These are phyloP conservation scores for Paraplagusia blochii DNA, from an alignment of 2,113 vertebrate genomes.

Conservation along the genomic window DNA sequence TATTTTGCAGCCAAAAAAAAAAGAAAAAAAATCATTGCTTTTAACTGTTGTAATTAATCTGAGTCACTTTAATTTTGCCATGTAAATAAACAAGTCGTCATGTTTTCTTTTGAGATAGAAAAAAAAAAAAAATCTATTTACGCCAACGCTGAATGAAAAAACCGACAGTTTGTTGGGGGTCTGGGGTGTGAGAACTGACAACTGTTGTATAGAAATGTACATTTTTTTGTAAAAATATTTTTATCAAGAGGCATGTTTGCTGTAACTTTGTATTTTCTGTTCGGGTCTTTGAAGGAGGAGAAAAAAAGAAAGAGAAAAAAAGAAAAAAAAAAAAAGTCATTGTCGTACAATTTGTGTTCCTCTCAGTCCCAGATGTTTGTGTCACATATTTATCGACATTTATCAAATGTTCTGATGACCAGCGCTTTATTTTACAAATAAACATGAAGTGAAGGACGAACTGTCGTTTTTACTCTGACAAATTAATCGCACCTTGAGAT, in stretches of 20 bases:
- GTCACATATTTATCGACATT: conserved; percentile 45
- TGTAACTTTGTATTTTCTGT: conserved; percentile 75
- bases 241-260: conserved; percentile 78
- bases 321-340: conserved; percentile 31
- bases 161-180: conserved; percentile 54
- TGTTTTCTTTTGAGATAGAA: conserved; percentile 39
- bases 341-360: conserved; percentile 59
- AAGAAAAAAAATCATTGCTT: conserved; percentile 26
- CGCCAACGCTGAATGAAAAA: conserved; percentile 18
- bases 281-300: conserved; percentile 44
- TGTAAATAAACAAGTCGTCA: conserved; percentile 45
- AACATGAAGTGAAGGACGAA: conserved; percentile 51
- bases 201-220: conserved; percentile 79
- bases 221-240: conserved; percentile 82
- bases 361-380: conserved; percentile 55
- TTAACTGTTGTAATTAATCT: conserved; percentile 54
- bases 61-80: conserved; percentile 26
- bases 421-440: conserved; percentile 61
- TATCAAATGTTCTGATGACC: conserved; percentile 44
- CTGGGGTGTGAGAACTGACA: conserved; percentile 53
- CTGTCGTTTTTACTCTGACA: conserved; percentile 17
- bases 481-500: conserved; percentile 1
- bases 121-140: background rate
- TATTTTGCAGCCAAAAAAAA: conserved; percentile 38
- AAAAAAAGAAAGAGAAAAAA: conserved; percentile 38